Conservation (phyloP, 2,888 invertebrate genomes). For the Ormyrus pomaceus region DNA sequence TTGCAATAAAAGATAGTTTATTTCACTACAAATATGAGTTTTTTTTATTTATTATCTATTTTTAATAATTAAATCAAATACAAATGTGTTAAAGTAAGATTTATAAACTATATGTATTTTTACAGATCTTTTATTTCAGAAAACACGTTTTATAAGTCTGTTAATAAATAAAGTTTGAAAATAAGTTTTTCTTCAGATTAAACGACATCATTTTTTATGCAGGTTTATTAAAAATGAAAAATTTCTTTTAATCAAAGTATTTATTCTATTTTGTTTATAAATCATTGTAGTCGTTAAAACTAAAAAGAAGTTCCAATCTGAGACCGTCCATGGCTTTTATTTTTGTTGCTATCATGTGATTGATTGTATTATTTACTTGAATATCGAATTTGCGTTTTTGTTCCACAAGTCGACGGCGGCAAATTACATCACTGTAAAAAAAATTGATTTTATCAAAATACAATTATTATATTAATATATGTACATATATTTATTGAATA, state of each 20-base stretch:
- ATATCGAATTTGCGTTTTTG: constrained; percentile 74
- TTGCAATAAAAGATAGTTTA: background rate
- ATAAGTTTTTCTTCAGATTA: too few relatives aligned
- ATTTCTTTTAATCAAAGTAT: too few relatives aligned
- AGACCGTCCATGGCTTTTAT: constrained; percentile 81
- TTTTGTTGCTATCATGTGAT: constrained; percentile 80
- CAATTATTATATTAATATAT: background rate
- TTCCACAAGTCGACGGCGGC: constrained; percentile 80
- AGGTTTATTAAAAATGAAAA: too few relatives aligned
- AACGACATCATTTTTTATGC: too few relatives aligned
- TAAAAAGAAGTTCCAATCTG: constrained; percentile 81
- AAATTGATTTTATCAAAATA: background rate
- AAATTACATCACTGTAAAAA: constrained; percentile 78
- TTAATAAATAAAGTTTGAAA: too few relatives aligned
- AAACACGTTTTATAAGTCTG: too few relatives aligned
- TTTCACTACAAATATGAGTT: constrained; percentile 8
- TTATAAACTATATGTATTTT: background rate
- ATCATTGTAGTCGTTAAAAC: constrained; percentile 59
- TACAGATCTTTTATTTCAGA: background rate
- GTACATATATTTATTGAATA: too few relatives aligned
- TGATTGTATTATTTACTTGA: constrained; percentile 81
- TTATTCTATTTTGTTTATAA: background rate
- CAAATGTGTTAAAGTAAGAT: background rate
- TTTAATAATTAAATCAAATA: background rate
- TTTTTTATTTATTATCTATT: background rate